phyloP scores from a whole-genome alignment of 2,888 invertebrate species.

The Palloptera scutellata region DNA sequence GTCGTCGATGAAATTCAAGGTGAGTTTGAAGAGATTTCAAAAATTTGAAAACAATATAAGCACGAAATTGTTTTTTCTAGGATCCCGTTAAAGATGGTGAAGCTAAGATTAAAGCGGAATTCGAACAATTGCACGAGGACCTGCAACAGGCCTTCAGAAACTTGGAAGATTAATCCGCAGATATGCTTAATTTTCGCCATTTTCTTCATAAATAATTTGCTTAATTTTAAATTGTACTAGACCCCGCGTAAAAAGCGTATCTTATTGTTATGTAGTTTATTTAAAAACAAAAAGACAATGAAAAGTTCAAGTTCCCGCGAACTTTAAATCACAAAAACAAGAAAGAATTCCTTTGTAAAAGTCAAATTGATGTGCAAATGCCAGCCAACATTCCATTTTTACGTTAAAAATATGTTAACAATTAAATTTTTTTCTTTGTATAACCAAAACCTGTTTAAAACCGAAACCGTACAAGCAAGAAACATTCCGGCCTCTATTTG shows the following conservation, averaged over 20 bases:
- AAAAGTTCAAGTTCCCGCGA: constrained; percentile 5
- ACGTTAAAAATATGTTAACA: constrained; percentile 14
- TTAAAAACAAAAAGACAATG: constrained; percentile 21
- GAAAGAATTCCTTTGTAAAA: constrained; percentile 25
- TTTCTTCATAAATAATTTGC: constrained; percentile 7
- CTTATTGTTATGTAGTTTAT: constrained; percentile 35
- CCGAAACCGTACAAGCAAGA: not conserved
- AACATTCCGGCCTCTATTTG: constrained; percentile 30
- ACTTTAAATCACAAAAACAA: constrained; percentile 13
- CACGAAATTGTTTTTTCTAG: constrained; percentile 63
- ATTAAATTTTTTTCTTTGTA: constrained; percentile 6
- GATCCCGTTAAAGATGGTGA: constrained; percentile 99
- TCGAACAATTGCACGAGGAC: constrained; percentile 95
- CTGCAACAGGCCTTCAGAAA: constrained; percentile 98
- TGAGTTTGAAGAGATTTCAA: constrained; percentile 54
- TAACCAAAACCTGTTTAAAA: constrained; percentile 13
- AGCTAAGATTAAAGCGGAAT: constrained; percentile 94
- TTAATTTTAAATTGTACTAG: constrained; percentile 33
- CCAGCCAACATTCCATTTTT: constrained; percentile 33
- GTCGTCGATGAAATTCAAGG: constrained; percentile 99
- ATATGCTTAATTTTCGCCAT: not conserved
- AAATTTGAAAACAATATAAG: not conserved
- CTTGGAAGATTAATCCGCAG: constrained; percentile 85
- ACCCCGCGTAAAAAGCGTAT: constrained; percentile 16
- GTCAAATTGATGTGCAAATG: constrained; percentile 24